phyloP scores from a whole-genome alignment of 2,888 invertebrate species.

The Tortrix viridana region DNA sequence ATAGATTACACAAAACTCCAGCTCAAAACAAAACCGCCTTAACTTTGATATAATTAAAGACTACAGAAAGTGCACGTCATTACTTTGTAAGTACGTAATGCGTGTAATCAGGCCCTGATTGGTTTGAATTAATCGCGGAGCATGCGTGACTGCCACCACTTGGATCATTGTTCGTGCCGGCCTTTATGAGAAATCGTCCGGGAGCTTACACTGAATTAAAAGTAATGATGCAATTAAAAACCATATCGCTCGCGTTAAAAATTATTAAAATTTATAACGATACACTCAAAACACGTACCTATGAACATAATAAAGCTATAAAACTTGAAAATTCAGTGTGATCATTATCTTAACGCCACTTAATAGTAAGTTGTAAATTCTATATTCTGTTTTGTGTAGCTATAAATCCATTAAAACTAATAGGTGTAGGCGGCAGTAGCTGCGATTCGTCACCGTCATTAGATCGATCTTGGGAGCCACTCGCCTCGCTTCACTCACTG shows the following conservation, averaged over 20 bases:
- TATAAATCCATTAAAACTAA: conserved; percentile 75
- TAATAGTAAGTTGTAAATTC: conserved; percentile 64
- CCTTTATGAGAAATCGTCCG: conserved; percentile 73
- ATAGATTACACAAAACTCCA: conserved; percentile 36
- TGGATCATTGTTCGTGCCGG: conserved; percentile 59
- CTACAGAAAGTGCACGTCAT: conserved; percentile 45
- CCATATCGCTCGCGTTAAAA: conserved; percentile 57
- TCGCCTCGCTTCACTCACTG: conserved; percentile 45
- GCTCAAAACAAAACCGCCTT: conserved; percentile 44
- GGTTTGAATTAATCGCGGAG: conserved; percentile 81
- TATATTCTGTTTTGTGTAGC: conserved; percentile 64
- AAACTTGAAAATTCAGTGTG: conserved; percentile 35
- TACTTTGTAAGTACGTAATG: conserved; percentile 71
- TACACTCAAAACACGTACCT: conserved; percentile 19
- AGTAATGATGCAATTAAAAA: conserved; percentile 79
- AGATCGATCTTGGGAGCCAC: conserved; percentile 57
- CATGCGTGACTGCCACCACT: conserved; percentile 81
- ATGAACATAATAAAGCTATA: conserved; percentile 8
- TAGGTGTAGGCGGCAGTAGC: conserved; percentile 61
- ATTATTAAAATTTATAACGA: conserved; percentile 40
- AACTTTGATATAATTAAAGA: conserved; percentile 49
- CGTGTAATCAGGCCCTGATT: conserved; percentile 82
- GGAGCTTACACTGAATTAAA: conserved; percentile 71
- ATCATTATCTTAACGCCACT: conserved; percentile 48
- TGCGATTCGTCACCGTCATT: conserved; percentile 75